phyloP scores from a whole-genome alignment of 2,888 invertebrate species.

The Plagodis dolabraria region DNA sequence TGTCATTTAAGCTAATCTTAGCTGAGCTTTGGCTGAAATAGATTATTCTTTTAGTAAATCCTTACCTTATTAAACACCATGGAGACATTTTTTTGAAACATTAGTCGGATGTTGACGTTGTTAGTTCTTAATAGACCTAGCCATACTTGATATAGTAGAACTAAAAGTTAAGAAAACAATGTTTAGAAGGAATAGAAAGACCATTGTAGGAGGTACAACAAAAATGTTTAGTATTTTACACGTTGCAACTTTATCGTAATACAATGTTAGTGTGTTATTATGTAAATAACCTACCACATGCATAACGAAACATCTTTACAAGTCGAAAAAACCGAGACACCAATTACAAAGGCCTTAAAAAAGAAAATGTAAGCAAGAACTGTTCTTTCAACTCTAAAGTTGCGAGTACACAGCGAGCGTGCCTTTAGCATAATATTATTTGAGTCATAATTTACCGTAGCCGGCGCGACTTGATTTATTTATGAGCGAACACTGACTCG shows the following conservation, averaged over 20 bases:
- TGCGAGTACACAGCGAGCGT: conserved; percentile 40
- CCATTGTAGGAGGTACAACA: too few relatives aligned
- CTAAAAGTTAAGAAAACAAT: too few relatives aligned
- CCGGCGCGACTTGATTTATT: conserved; percentile 78
- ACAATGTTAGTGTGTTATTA: conserved; percentile 11
- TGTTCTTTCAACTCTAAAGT: conserved; percentile 28
- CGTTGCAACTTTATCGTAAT: conserved; percentile 4
- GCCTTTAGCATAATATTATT: conserved; percentile 79
- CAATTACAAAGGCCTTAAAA: conserved; percentile 45
- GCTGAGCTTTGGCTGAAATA: too few relatives aligned
- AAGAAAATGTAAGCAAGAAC: conserved; percentile 39
- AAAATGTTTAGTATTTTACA: too few relatives aligned
- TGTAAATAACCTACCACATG: conserved; percentile 25
- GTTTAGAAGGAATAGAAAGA: too few relatives aligned
- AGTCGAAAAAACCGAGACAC: conserved; percentile 32
- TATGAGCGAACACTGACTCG: conserved; percentile 71
- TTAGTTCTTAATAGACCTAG: too few relatives aligned
- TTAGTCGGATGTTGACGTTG: too few relatives aligned
- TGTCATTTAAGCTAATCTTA: conserved; percentile 7
- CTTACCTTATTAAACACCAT: too few relatives aligned
- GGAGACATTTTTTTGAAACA: too few relatives aligned
- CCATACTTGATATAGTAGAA: too few relatives aligned
- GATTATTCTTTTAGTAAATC: too few relatives aligned
- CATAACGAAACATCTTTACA: conserved; percentile 30
- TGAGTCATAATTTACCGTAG: conserved; percentile 76